These are phyloP conservation scores for Parasteatoda lunata DNA, from an alignment of 2,888 invertebrate genomes.

Conservation along the genomic window DNA sequence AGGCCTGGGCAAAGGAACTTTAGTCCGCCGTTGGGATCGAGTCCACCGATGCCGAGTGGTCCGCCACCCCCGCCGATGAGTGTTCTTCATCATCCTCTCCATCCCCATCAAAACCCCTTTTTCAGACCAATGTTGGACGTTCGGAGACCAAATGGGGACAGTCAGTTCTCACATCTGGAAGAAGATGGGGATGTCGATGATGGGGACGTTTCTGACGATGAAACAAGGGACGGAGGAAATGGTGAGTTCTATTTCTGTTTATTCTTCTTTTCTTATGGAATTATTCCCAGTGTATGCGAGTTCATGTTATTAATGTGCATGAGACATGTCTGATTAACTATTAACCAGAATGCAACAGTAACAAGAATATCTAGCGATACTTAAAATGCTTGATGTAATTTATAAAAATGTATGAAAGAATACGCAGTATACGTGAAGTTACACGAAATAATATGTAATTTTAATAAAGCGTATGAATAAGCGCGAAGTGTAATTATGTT, in stretches of 20 bases:
- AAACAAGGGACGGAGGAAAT: constrained; percentile 53
- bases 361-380: no score
- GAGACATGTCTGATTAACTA: no score
- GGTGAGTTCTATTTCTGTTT: constrained; percentile 26
- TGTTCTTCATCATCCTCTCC: constrained; percentile 24
- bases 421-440: no score
- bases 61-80: constrained; percentile 6
- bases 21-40: constrained; percentile 45
- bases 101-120: constrained; percentile 15
- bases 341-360: no score
- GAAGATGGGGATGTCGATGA: constrained; percentile 56
- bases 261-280: no score
- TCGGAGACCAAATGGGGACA: constrained; percentile 55
- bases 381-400: no score
- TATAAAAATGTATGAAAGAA: no score
- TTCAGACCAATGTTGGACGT: constrained; percentile 48
- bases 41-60: constrained; percentile 19
- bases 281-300: no score
- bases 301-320: no score
- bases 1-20: constrained; percentile 21
- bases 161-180: constrained; percentile 47
- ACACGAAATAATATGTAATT: no score
- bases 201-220: constrained; percentile 50
- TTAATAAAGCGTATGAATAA: no score
- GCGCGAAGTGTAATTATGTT: no score